These are phyloP conservation scores for Drosophila kurseongensis DNA, from an alignment of 1,140 invertebrate genomes.

Conservation along the genomic window DNA sequence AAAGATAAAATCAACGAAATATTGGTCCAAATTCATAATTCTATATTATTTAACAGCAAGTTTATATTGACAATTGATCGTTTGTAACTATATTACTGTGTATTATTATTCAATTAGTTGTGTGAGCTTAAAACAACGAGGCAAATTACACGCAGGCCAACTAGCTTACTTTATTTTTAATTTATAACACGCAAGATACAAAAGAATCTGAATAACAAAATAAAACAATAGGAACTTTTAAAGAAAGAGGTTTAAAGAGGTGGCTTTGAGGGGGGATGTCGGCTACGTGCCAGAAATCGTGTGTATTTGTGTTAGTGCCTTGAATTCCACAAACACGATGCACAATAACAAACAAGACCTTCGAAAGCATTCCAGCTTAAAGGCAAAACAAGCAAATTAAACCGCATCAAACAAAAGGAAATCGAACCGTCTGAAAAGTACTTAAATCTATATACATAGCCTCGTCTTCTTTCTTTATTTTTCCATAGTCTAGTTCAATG, in stretches of 20 bases:
- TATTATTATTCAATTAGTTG: not conserved
- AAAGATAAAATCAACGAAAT: too few relatives aligned
- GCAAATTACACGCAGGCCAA: not conserved
- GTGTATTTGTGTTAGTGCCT: conserved; percentile 4
- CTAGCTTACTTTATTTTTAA: conserved; percentile 2
- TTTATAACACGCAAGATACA: not conserved
- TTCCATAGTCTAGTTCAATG: not conserved
- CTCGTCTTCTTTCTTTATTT: not conserved
- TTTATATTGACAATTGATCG: not conserved
- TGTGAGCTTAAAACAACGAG: not conserved
- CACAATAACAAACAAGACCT: conserved; percentile 12
- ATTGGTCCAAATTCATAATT: too few relatives aligned
- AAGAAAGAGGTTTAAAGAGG: too few relatives aligned
- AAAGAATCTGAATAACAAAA: conserved; percentile 18
- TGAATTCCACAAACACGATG: conserved; percentile 3
- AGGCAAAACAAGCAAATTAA: conserved; percentile 8
- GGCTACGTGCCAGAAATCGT: conserved; percentile 20
- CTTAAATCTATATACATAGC: too few relatives aligned
- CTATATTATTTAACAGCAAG: not conserved
- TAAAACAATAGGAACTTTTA: conserved; percentile 11
- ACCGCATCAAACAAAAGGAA: not conserved
- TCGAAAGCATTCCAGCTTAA: not conserved
- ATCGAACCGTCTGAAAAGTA: not conserved
- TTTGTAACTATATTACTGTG: not conserved
- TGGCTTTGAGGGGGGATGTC: not conserved